A percentile compares a stretch with the other conserved stretches of the same genome.
phyloP scores from a whole-genome alignment of 2,888 invertebrate genomes.

The Thera britannica region DNA sequence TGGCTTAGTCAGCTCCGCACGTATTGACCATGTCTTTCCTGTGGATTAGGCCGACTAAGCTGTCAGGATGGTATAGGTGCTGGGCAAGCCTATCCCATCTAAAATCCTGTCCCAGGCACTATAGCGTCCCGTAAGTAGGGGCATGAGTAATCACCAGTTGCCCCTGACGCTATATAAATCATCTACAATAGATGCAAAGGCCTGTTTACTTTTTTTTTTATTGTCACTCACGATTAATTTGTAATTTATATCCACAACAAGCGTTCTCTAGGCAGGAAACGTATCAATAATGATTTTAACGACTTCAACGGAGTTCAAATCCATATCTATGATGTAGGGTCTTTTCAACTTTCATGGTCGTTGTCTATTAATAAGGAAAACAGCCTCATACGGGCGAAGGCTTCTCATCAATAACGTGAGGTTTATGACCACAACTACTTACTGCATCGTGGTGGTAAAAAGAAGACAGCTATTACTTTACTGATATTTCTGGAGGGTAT shows the following conservation, averaged over 20 bases:
- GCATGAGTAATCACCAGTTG: too few relatives aligned
- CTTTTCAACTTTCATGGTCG: constrained; percentile 59
- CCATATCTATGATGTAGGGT: constrained; percentile 57
- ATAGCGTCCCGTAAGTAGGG: too few relatives aligned
- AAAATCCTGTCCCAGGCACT: too few relatives aligned
- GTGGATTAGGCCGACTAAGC: too few relatives aligned
- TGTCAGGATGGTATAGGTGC: too few relatives aligned
- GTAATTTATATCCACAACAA: constrained; percentile 28
- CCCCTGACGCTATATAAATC: too few relatives aligned
- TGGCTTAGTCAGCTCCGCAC: too few relatives aligned
- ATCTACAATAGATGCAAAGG: too few relatives aligned
- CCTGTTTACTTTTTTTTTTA: too few relatives aligned
- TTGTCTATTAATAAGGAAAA: constrained; percentile 72
- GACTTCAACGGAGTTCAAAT: constrained; percentile 47
- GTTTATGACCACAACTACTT: constrained; percentile 54
- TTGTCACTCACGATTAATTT: constrained; percentile 15
- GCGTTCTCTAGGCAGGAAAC: constrained; percentile 37
- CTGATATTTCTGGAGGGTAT: constrained; percentile 13
- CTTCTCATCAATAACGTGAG: constrained; percentile 57
- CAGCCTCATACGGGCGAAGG: constrained; percentile 64
- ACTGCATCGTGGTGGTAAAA: constrained; percentile 42
- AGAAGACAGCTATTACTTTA: too few relatives aligned
- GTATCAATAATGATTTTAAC: constrained; percentile 39
- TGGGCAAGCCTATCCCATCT: too few relatives aligned
- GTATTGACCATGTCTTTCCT: too few relatives aligned